Percentiles rank a stretch among this genome's conserved stretches.
phyloP scores from a whole-genome alignment of 2,888 invertebrate species.

The Callyntrura sp. region DNA sequence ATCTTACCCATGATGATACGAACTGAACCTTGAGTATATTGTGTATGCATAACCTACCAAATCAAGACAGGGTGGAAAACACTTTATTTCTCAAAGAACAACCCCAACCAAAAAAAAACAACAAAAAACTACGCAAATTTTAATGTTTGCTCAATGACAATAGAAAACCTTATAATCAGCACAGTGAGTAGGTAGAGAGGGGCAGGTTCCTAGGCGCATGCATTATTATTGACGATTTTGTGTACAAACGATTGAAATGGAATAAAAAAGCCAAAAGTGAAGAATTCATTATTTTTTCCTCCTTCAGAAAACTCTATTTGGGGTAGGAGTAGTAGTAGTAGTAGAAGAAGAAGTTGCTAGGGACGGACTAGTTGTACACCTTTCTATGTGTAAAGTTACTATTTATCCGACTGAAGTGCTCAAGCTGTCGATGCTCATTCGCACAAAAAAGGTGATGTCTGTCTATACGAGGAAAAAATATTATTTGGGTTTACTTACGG shows the following conservation, averaged over 20 bases:
- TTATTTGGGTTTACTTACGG: constrained; percentile 6
- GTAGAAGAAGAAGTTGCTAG: neutral
- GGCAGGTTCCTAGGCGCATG: neutral
- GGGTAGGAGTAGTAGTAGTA: constrained; percentile 1
- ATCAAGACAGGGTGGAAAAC: constrained; percentile 12
- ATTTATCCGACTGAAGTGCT: neutral
- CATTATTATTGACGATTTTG: neutral
- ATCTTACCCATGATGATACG: neutral
- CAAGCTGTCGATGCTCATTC: neutral
- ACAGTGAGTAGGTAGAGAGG: neutral
- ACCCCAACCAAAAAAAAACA: too few species aligned
- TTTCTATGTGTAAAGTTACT: neutral
- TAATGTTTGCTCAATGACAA: constrained; percentile 57
- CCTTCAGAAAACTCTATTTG: neutral
- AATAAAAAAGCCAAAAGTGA: constrained; percentile 33
- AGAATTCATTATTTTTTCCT: constrained; percentile 24
- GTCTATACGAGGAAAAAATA: neutral
- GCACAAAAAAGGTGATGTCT: constrained; percentile 51
- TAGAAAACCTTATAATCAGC: constrained; percentile 27
- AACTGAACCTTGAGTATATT: too few species aligned
- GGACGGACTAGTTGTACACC: too few species aligned
- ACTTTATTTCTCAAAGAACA: neutral
- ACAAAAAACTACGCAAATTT: constrained; percentile 33
- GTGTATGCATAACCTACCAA: neutral
- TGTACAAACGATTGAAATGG: constrained; percentile 38